Conservation (phyloP, 2,113 vertebrate species). For the Dromiciops gliroides region DNA sequence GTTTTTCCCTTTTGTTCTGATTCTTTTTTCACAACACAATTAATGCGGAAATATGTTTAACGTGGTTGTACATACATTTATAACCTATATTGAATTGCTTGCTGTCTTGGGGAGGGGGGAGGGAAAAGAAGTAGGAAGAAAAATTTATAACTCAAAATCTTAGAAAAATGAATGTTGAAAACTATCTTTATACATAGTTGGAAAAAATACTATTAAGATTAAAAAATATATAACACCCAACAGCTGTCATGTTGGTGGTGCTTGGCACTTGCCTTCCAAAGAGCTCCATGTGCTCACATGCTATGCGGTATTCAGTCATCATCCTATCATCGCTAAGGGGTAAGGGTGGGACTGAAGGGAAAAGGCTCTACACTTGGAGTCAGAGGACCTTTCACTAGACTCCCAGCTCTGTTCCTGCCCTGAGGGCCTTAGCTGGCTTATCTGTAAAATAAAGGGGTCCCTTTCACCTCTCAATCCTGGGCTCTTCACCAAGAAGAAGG, state of each 20-base stretch:
- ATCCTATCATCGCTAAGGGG: background rate
- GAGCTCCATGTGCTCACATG: background rate
- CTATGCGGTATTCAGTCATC: background rate
- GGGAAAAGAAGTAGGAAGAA: too few species aligned
- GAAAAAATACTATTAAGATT: too few species aligned
- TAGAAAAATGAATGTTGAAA: too few species aligned
- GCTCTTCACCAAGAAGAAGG: background rate
- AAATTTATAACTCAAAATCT: too few species aligned
- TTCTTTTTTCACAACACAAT: too few species aligned
- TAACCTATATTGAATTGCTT: too few species aligned
- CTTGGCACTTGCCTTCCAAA: background rate
- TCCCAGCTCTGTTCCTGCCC: background rate
- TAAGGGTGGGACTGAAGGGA: background rate
- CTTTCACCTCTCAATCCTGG: background rate
- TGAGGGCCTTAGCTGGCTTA: background rate
- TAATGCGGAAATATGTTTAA: too few species aligned
- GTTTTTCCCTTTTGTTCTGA: too few species aligned
- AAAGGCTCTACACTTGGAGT: background rate
- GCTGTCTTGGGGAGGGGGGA: too few species aligned
- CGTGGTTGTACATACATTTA: too few species aligned
- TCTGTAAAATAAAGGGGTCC: background rate
- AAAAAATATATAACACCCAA: background rate
- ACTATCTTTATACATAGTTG: too few species aligned
- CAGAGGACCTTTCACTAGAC: background rate
- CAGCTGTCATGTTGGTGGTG: background rate